These are phyloP conservation scores for Scomber japonicus DNA, from an alignment of 2,113 vertebrate species.

Conservation along the genomic window DNA sequence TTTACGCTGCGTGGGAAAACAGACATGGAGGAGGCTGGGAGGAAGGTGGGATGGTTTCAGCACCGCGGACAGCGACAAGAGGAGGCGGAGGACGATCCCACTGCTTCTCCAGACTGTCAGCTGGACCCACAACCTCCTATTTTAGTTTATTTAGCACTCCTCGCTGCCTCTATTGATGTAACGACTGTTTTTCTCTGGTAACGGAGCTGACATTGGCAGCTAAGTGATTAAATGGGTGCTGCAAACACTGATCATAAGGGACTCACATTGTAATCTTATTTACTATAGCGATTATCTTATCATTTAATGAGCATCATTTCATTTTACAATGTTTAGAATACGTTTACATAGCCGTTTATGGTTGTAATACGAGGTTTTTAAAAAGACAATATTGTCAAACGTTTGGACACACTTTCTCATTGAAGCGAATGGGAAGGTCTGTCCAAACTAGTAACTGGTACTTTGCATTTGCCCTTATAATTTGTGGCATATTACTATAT, in stretches of 20 bases:
- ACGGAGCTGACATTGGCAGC: background rate
- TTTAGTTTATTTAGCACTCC: background rate
- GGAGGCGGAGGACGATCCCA: background rate
- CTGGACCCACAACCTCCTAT: too few relatives aligned
- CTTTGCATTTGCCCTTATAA: too few relatives aligned
- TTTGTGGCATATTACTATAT: too few relatives aligned
- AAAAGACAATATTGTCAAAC: too few relatives aligned
- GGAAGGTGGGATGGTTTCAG: conserved; percentile 75
- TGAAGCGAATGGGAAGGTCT: too few relatives aligned
- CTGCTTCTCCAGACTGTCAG: background rate
- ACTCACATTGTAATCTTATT: too few relatives aligned
- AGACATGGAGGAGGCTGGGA: conserved; percentile 61
- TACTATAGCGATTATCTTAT: background rate
- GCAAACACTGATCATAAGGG: background rate
- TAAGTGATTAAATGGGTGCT: background rate
- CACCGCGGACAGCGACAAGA: conserved; percentile 85
- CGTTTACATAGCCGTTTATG: too few relatives aligned
- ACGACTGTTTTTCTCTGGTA: background rate
- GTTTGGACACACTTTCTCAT: too few relatives aligned
- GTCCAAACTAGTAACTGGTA: too few relatives aligned
- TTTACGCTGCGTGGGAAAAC: conserved; percentile 34
- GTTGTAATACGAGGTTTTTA: too few relatives aligned
- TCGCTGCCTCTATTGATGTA: background rate
- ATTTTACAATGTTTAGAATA: background rate
- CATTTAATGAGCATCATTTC: too few relatives aligned